Evolutionary conservation across 2,797 vertebrate species (phyloP), one percentile per base, ranked within the genome.

Genomic region (Chelonia mydas): DNA sequence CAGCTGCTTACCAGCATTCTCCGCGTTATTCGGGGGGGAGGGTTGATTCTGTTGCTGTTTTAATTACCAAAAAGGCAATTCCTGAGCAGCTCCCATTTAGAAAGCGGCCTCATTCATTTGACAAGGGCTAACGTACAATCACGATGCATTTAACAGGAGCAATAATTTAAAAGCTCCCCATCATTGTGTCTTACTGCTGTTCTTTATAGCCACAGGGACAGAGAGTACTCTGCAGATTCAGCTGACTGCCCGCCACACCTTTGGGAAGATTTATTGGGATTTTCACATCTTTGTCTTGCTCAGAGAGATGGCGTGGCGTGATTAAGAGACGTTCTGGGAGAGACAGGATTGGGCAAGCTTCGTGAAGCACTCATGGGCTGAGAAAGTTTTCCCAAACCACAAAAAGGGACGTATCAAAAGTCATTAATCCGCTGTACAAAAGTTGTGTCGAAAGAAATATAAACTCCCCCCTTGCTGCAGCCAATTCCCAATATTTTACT

Each of bases 281-380:
- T 95, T 96, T 92, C 83, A 90, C 7, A 0, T 51, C 76, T 92
- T 97, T 95, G 96, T 92, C 90, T 94, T 0, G 0, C 88, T 94
- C 93, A 90, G 79, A 92, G 79, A 96, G 95, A 96, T 97, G 91
- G 94, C 25, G 51, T 89, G 84, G 61, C 41, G 55, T 68, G 89
- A 96, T 96, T 94, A 96, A 96, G 94, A 96, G 87, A 93, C 81
- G 89, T n/a, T 88, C 81, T 78, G 83, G 88, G 79, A 91, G 83
- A 84, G 50, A 84, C 33, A 8, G 6, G 57, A n/a, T 90, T 93
- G 17, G 27, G 90, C 54, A 88, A 81, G 82, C 65, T 79, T 87
- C 84, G 83, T 86, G 90, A 86, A 9, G 79, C 94, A 91, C 37
- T 84, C 86, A 92, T 83, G 91, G 80, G 53, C 93, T 89, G 83